Percentiles rank a stretch among this genome's conserved stretches.
phyloP scores from a whole-genome alignment of 2,888 invertebrate species.

The Acholoe squamosa region DNA sequence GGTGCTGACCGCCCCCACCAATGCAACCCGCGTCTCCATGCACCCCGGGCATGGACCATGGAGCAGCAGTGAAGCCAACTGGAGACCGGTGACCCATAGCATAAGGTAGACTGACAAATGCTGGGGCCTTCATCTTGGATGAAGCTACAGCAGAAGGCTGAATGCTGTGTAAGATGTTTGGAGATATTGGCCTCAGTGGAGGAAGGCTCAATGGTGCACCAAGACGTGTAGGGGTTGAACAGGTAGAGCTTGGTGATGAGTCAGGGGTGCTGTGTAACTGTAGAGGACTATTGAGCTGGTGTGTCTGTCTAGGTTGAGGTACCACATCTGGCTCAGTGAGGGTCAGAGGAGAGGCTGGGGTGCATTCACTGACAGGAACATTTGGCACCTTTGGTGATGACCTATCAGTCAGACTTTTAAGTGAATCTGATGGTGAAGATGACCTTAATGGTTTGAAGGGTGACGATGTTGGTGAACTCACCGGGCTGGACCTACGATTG shows the following conservation, averaged over 20 bases:
- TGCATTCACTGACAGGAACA: too few species aligned
- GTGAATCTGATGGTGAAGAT: too few species aligned
- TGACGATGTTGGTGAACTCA: background rate
- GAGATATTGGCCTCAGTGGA: background rate
- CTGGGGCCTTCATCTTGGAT: background rate
- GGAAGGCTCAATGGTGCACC: background rate
- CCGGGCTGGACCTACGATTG: background rate
- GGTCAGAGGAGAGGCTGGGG: too few species aligned
- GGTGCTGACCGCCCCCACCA: background rate
- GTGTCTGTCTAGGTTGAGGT: too few species aligned
- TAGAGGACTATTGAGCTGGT: too few species aligned
- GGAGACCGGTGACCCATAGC: conserved; percentile 13
- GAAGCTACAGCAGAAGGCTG: background rate
- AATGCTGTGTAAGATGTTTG: background rate
- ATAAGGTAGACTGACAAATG: background rate
- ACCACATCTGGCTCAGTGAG: too few species aligned
- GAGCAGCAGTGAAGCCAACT: background rate
- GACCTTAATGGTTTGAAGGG: too few species aligned
- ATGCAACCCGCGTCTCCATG: background rate
- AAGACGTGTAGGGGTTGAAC: background rate
- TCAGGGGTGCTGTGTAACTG: too few species aligned
- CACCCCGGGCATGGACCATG: background rate
- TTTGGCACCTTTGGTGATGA: too few species aligned
- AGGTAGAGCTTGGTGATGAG: too few species aligned
- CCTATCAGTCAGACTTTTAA: too few species aligned